phyloP scores from a whole-genome alignment of 2,888 invertebrate genomes.

The Abrostola triplasia region DNA sequence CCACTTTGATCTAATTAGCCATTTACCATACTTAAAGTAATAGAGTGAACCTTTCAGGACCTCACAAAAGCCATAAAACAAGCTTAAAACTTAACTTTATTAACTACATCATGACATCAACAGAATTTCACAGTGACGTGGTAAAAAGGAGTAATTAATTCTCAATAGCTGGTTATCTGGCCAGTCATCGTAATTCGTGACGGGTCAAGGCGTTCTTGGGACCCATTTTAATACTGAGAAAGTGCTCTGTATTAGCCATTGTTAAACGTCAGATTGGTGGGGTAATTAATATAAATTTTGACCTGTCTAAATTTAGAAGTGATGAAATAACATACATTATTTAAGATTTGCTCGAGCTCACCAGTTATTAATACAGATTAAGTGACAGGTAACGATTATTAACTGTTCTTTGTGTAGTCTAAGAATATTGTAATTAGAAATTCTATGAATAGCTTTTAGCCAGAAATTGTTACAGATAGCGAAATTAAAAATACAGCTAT shows the following conservation, averaged over 20 bases:
- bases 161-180: constrained; percentile 37
- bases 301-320: constrained; percentile 3
- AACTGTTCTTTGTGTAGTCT: neutral
- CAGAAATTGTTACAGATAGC: neutral
- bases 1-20: too few relatives aligned
- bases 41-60: neutral
- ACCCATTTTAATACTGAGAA: constrained; percentile 38
- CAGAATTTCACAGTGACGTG: constrained; percentile 47
- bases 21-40: neutral
- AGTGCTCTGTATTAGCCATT: constrained; percentile 11
- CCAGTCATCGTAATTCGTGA: constrained; percentile 51
- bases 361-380: neutral
- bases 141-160: constrained; percentile 54
- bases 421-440: neutral
- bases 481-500: too few relatives aligned
- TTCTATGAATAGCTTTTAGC: neutral
- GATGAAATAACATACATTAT: constrained; percentile 5
- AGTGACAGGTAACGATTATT: constrained; percentile 4
- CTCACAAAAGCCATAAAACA: constrained; percentile 34
- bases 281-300: constrained; percentile 6
- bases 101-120: constrained; percentile 44
- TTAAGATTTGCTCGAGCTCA: neutral
- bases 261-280: constrained; percentile 13
- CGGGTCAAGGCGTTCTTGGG: constrained; percentile 44
- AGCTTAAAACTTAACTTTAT: constrained; percentile 42